These are phyloP conservation scores for Podilymbus podiceps DNA, from an alignment of 2,113 vertebrate species.

Conservation along the genomic window DNA sequence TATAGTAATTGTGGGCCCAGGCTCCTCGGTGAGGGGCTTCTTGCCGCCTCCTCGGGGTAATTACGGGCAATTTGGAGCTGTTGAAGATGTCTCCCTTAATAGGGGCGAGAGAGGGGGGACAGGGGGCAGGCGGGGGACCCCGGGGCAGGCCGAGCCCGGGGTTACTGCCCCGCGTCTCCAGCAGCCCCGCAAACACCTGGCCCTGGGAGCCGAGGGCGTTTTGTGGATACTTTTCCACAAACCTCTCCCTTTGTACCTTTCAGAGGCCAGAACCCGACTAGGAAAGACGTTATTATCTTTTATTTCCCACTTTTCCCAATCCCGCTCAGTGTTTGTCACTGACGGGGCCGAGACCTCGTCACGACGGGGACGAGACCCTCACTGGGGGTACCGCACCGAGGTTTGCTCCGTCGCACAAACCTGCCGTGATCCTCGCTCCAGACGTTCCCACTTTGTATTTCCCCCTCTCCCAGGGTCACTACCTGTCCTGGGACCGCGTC, in stretches of 20 bases:
- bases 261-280: background rate
- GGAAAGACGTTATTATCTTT: background rate
- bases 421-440: rapidly evolving
- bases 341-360: too few species aligned
- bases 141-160: rapidly evolving
- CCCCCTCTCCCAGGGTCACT: rapidly evolving
- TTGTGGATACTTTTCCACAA: too few species aligned
- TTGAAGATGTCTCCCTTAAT: background rate
- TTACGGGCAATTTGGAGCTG: slow-evolving; percentile 80
- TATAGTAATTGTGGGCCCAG: slow-evolving; percentile 61
- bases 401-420: background rate
- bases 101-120: background rate
- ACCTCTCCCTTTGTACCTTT: background rate
- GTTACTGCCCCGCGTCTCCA: background rate
- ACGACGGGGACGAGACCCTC: rapidly evolving
- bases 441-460: background rate
- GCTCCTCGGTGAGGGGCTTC: background rate
- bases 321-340: background rate
- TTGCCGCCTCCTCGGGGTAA: slow-evolving; percentile 47
- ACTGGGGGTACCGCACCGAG: rapidly evolving
- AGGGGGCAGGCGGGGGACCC: background rate
- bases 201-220: background rate
- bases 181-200: too few species aligned
- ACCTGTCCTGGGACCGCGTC: rapidly evolving
- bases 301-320: background rate